Percentiles rank a stretch among this genome's conserved stretches.
These are phyloP conservation scores for Meloidogyne floridensis DNA, from an alignment of 1,140 invertebrate species.

Conservation along the genomic window DNA sequence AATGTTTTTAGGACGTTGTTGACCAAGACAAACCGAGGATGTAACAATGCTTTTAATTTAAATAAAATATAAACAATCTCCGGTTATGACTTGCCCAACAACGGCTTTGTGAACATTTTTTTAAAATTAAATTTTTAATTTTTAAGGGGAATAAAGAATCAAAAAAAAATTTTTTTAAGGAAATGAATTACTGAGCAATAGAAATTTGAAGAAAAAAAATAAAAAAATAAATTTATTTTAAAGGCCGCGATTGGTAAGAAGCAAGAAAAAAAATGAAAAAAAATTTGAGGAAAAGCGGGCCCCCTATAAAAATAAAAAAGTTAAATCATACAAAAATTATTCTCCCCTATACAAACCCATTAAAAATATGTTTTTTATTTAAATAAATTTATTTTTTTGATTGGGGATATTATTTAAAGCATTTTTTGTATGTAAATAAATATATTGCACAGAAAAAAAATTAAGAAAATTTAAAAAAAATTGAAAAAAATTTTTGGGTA, in stretches of 20 bases:
- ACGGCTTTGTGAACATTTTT: neutral
- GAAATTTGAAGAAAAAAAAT: no score
- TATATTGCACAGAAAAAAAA: no score
- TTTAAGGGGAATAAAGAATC: neutral
- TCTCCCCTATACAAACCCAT: no score
- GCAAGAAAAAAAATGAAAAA: neutral
- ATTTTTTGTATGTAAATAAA: no score
- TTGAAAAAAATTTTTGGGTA: no score
- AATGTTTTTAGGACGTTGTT: neutral
- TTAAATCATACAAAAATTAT: neutral
- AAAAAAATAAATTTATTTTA: neutral
- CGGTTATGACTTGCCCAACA: constrained; percentile 8
- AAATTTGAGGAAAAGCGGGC: neutral
- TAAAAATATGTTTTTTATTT: no score
- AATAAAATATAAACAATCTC: neutral
- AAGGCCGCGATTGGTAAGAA: neutral
- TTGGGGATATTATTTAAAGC: no score
- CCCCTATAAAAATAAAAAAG: neutral
- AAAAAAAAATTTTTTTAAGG: neutral
- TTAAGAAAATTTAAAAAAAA: no score
- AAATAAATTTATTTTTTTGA: no score
- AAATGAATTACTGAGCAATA: neutral
- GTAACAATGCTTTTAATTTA: neutral
- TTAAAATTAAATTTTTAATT: neutral
- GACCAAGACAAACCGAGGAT: constrained; percentile 1